Evolutionary conservation across 2,888 invertebrate species (phyloP).

Genomic region (Rhagonycha lutea): DNA sequence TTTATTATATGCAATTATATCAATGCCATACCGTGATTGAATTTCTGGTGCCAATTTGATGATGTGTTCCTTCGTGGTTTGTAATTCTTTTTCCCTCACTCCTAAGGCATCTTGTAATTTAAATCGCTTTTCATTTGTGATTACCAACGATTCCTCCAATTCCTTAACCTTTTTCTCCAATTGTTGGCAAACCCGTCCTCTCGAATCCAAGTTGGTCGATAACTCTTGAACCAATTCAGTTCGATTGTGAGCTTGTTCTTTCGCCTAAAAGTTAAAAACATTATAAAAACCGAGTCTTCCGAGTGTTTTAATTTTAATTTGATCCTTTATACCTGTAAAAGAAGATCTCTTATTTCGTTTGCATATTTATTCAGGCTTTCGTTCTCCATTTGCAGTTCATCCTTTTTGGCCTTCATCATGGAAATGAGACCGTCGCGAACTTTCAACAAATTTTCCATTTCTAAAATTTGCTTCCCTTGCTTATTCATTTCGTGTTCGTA

Average conservation of each 20-base stretch:
- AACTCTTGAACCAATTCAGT: slow-evolving; percentile 44
- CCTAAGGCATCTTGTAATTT: slow-evolving; percentile 50
- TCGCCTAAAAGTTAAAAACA: slow-evolving; percentile 32
- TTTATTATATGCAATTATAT: neutral
- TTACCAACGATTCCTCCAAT: slow-evolving; percentile 43
- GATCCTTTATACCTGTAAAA: slow-evolving; percentile 50
- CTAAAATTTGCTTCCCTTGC: slow-evolving; percentile 63
- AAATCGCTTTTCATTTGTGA: slow-evolving; percentile 49
- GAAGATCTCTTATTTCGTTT: slow-evolving; percentile 43
- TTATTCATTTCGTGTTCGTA: slow-evolving; percentile 64
- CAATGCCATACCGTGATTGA: slow-evolving; percentile 47
- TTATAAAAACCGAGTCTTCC: too few species aligned
- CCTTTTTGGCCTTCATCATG: slow-evolving; percentile 59
- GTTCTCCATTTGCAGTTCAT: slow-evolving; percentile 60
- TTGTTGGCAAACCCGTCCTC: slow-evolving; percentile 40
- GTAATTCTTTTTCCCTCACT: slow-evolving; percentile 49
- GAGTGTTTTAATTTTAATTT: too few species aligned
- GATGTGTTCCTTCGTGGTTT: slow-evolving; percentile 47
- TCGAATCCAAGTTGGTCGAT: slow-evolving; percentile 42
- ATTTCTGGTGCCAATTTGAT: slow-evolving; percentile 44
- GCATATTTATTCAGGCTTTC: slow-evolving; percentile 51
- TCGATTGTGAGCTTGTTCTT: slow-evolving; percentile 38
- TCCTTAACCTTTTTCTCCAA: slow-evolving; percentile 46
- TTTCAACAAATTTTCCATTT: slow-evolving; percentile 66
- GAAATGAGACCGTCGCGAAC: slow-evolving; percentile 65